Evolutionary conservation across 2,797 vertebrate species (phyloP), one percentile per base, ranked within the genome.

Genomic region (Triplophysa yarkandensis): DNA sequence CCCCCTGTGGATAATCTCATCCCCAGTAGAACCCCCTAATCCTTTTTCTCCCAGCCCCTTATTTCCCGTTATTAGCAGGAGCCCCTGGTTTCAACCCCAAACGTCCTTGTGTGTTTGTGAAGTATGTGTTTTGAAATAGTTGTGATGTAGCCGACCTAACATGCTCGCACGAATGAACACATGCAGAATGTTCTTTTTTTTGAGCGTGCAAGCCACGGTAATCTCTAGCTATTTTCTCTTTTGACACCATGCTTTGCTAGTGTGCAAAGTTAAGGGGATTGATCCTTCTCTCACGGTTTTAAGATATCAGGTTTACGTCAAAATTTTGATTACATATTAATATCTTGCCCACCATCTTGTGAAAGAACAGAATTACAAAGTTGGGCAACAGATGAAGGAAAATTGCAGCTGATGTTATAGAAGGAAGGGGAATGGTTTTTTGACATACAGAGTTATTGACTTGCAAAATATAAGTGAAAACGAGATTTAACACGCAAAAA

Each of bases 221-320:
- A 88, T 89, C 86, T 85, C 77, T 84, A 52, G 64, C 77, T 82
- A 75, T 85, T 78, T 82, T 84, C 80, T 84, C 89, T 85, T 87
- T 88, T 89, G 87, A 87, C 87, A 86, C 86, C 83, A 84, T 82
- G 79, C 81, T 82, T 87, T 76, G 85, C 79, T 84, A 82, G 83
- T 87, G 78, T 89, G 84, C 83, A 79, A 57, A 60, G 62, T 39
- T 19, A 50, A 74, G 66, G 68, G 46, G 68, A 58, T 75, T 27
- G n/a, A 65, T 60, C 41, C n/a, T 10, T 21, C 62, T 54, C 34
- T 34, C 66, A 67, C 28, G 19, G 11, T 74, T 77, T 70, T 68
- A 61, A 71, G 69, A 75, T 78, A 62, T n/a, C 72, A 43, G 46
- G 48, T 52, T 69, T 78, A 43, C 17, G 55, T 72, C 68, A 76